Base-by-base conservation (phyloP, 37 sponge, comb jelly and placozoan species). In the Cliona cf. orientalis region DNA sequence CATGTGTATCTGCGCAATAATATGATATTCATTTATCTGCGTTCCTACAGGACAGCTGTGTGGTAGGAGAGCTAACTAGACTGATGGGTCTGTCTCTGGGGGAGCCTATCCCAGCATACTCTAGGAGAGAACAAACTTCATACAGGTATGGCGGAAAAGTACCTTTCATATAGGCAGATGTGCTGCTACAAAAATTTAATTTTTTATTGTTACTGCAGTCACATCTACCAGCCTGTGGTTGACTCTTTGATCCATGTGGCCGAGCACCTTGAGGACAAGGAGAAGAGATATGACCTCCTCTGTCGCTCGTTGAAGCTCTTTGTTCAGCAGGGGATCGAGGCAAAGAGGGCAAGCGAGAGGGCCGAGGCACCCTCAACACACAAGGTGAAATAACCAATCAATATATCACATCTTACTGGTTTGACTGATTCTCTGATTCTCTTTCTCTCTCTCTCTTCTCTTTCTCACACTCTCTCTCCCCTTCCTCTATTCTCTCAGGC, bases 281-380 rank as follows among this genome's bases (percentile, higher is more conserved):
- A 84, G 28, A 75, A 89, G 76, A 49, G 76, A 17, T 36, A 61
- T 2, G 85, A 92, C 34, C 71, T 88, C 43, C 36, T 92, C 42
- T 66, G 71, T 21, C 72, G 72, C 58, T 76, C 91, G 0, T 62
- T 92, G 42, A 65, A 92, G 64, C 61, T 84, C 45, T 92, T 92
- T 72, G 78, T 92, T 21, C 82, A 88, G 74, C 85, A 85, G 59
- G 93, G 88, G 22, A 72, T 92, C 26, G 89, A 84, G 26, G 86
- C 76, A 26, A 79, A 80, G 64, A 92, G 66, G 63, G 93, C 93
- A 31, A 82, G 80, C 43, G 93, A 92, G n/a, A 62, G 43, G 38
- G 58, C 73, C 25, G 78, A 82, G 42, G 66, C 17, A 4, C 32
- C 28, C n/a, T 35, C 46, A 62, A 37, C 81, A 33, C 81, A 58